phyloP scores from a whole-genome alignment of 2,797 vertebrate genomes.

The Parotocinclus haroldoi region DNA sequence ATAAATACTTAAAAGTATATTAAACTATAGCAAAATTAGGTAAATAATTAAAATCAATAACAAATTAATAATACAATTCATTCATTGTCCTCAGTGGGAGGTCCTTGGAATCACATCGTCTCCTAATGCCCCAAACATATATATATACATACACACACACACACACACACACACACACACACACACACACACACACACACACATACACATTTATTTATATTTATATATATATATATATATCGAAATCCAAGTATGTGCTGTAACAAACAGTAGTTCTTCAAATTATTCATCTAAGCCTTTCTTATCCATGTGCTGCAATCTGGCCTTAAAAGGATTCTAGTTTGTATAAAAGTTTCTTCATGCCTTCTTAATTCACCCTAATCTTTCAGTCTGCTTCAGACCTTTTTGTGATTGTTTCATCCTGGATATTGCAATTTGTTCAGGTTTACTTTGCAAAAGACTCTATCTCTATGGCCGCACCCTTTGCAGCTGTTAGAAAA shows the following conservation, averaged over 20 bases:
- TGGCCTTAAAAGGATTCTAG: slow-evolving; percentile 6
- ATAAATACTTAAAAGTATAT: too few relatives aligned
- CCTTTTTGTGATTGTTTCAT: slow-evolving; percentile 5
- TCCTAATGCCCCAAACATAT: too few relatives aligned
- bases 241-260: slow-evolving; percentile 1
- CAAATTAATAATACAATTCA: too few relatives aligned
- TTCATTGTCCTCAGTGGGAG: too few relatives aligned
- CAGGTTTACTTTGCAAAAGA: slow-evolving; percentile 15
- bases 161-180: too few relatives aligned
- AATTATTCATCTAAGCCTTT: slow-evolving; percentile 9
- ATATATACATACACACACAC: too few relatives aligned
- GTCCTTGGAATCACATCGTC: too few relatives aligned
- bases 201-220: too few relatives aligned
- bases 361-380: slow-evolving; percentile 3
- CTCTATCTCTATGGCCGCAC: background rate
- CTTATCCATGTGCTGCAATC: slow-evolving; percentile 16
- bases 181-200: too few relatives aligned
- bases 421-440: slow-evolving; percentile 13
- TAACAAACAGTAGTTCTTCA: slow-evolving; percentile 13
- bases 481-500: too few relatives aligned
- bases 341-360: slow-evolving; percentile 16
- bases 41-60: too few relatives aligned
- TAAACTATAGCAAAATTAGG: too few relatives aligned
- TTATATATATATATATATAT: background rate
- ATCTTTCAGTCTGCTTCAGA: background rate